A percentile compares a stretch with the other conserved stretches of the same genome.
phyloP scores from a whole-genome alignment of 2,113 vertebrate species.

The Malurus alboscapulatus region DNA sequence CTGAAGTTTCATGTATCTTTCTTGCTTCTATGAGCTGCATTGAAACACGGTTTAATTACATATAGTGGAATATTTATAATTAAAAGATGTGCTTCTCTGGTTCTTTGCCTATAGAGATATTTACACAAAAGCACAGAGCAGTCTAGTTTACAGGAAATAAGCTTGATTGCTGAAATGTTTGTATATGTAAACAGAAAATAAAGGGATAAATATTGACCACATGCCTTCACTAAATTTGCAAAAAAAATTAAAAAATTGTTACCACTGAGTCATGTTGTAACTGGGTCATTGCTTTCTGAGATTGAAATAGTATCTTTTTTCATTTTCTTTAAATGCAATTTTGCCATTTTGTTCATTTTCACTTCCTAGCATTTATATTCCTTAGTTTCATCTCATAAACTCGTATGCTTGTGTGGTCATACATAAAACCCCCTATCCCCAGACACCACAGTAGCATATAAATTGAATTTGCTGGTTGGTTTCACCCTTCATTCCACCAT shows the following conservation, averaged over 20 bases:
- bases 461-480: constrained; percentile 39
- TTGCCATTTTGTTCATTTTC: not conserved
- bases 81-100: not conserved
- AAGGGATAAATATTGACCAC: not conserved
- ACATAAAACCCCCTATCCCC: not conserved
- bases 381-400: constrained; percentile 22
- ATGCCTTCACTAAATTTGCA: not conserved
- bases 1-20: not conserved
- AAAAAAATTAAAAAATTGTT: not conserved
- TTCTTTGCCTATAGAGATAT: not conserved
- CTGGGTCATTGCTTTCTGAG: not conserved
- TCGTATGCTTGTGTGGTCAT: not conserved
- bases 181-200: not conserved
- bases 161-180: not conserved
- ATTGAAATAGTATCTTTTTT: not conserved
- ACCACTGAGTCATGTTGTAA: rapidly evolving
- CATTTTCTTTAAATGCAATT: not conserved
- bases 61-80: not conserved
- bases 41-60: not conserved
- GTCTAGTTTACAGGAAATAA: not conserved
- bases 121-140: not conserved
- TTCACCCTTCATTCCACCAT: not conserved
- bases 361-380: not conserved
- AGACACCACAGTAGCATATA: not conserved
- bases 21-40: not conserved